Percentiles rank a stretch among this genome's conserved stretches.
Conservation (phyloP, 2,797 vertebrate genomes). For the Fundulus diaphanus region DNA sequence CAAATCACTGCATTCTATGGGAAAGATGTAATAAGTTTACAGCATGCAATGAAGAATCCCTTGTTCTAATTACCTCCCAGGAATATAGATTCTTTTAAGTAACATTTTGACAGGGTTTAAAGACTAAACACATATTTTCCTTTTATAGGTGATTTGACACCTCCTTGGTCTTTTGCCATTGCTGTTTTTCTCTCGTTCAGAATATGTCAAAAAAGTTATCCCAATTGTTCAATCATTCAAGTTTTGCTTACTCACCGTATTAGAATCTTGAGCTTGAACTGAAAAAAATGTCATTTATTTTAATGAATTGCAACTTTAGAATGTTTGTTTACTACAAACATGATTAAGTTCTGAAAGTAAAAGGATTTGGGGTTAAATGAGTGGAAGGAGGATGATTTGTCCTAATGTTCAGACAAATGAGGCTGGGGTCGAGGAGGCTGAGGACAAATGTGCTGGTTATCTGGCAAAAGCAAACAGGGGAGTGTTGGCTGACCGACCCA, state of each 20-base stretch:
- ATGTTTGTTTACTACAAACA: neutral
- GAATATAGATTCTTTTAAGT: constrained; percentile 41
- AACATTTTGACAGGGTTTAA: constrained; percentile 33
- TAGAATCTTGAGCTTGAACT: neutral
- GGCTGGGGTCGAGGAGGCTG: constrained; percentile 21
- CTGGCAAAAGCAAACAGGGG: constrained; percentile 31
- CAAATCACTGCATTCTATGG: constrained; percentile 77
- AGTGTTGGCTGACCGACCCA: constrained; percentile 37
- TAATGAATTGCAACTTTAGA: constrained; percentile 12
- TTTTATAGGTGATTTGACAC: constrained; percentile 11
- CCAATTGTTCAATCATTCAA: neutral
- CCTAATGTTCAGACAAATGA: constrained; percentile 33
- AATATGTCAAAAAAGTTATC: neutral
- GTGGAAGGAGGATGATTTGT: constrained; percentile 9
- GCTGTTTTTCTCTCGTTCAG: neutral
- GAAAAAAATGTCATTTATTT: neutral
- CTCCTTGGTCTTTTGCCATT: constrained; percentile 3
- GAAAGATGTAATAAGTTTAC: constrained; percentile 80
- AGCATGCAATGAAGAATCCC: constrained; percentile 62
- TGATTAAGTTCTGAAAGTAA: constrained; percentile 8
- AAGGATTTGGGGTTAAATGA: constrained; percentile 19
- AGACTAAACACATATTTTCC: constrained; percentile 1
- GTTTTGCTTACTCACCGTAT: neutral
- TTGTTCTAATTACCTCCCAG: constrained; percentile 57
- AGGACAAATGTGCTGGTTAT: constrained; percentile 42